phyloP scores from a whole-genome alignment of 2,888 invertebrate genomes.

The Harpalus rubripes region DNA sequence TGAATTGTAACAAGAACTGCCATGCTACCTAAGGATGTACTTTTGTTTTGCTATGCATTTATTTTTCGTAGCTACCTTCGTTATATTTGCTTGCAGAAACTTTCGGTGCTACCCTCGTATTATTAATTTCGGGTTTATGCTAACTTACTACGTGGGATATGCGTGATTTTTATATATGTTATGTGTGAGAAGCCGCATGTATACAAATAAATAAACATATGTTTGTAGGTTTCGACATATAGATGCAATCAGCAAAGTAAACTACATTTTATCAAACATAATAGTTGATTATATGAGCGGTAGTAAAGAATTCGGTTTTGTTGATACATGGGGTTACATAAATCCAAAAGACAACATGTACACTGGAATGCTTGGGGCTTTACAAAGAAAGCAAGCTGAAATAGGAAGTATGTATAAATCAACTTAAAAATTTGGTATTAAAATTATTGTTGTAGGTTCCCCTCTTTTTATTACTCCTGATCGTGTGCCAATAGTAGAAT shows the following conservation, averaged over 20 bases:
- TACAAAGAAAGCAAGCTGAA: slow-evolving; percentile 79
- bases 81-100: too few species aligned
- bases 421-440: neutral
- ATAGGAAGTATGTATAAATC: slow-evolving; percentile 77
- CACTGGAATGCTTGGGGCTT: slow-evolving; percentile 81
- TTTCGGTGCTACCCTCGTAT: too few species aligned
- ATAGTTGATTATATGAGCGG: slow-evolving; percentile 79
- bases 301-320: slow-evolving; percentile 76
- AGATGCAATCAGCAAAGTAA: slow-evolving; percentile 81
- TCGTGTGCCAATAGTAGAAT: slow-evolving; percentile 77
- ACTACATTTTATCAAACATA: slow-evolving; percentile 80
- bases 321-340: slow-evolving; percentile 80
- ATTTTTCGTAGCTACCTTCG: too few species aligned
- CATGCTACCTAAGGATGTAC: too few species aligned
- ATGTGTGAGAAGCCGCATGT: too few species aligned
- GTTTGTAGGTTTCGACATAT: slow-evolving; percentile 71
- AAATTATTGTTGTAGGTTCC: slow-evolving; percentile 73
- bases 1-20: too few species aligned
- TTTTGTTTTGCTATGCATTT: too few species aligned
- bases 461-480: slow-evolving; percentile 75
- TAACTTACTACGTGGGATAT: too few species aligned
- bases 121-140: too few species aligned
- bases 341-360: slow-evolving; percentile 77
- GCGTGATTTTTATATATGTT: too few species aligned
- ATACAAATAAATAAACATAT: neutral